Evolutionary conservation across 37 sponge, comb jelly and placozoan genomes (phyloP).

Genomic region (Spongilla lacustris): DNA sequence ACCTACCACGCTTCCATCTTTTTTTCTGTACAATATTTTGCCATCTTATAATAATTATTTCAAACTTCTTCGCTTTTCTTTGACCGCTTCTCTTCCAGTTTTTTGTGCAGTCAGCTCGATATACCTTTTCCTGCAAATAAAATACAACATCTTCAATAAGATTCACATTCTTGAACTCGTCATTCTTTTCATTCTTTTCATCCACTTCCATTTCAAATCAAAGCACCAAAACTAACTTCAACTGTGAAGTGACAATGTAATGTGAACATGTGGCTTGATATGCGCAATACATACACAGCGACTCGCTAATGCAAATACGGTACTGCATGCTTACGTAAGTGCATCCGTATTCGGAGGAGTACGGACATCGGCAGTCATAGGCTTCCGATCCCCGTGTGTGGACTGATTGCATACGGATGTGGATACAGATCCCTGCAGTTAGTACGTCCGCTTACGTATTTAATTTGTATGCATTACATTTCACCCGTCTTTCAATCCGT

Average conservation of each 20-base stretch:
- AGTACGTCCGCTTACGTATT: no score
- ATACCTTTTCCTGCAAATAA: not conserved
- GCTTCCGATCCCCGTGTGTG: no score
- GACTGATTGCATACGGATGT: no score
- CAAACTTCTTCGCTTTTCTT: constrained; percentile 6
- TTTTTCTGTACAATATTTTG: constrained; percentile 6
- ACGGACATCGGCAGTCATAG: no score
- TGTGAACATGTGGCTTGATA: not conserved
- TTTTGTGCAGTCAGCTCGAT: constrained; percentile 5
- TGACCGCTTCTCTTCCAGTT: not conserved
- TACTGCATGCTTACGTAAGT: no score
- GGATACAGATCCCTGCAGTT: no score
- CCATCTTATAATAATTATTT: not conserved
- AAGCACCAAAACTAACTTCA: constrained; percentile 1
- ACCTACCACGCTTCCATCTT: constrained; percentile 3
- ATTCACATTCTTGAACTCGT: not conserved
- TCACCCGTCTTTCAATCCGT: no score
- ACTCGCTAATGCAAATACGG: no score
- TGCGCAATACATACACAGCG: not conserved
- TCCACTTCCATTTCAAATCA: not conserved
- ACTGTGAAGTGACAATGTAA: not conserved
- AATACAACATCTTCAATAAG: constrained; percentile 2
- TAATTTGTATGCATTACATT: no score
- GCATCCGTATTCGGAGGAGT: no score
- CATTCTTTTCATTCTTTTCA: constrained; percentile 2